phyloP scores from a whole-genome alignment of 2,113 vertebrate genomes.

The Psilopogon haemacephalus region DNA sequence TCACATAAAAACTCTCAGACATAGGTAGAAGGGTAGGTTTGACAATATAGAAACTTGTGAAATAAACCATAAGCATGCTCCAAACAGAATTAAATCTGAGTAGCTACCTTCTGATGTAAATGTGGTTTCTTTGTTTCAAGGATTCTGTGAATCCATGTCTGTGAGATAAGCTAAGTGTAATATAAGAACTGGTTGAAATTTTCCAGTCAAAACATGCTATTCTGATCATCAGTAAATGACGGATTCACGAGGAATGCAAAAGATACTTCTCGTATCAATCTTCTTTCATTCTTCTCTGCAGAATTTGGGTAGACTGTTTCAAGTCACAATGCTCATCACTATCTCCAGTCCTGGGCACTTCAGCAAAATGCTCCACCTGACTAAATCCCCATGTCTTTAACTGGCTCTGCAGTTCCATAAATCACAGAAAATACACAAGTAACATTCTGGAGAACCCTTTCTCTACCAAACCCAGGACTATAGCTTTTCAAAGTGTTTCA shows the following conservation, averaged over 20 bases:
- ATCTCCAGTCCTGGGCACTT: neutral
- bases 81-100: neutral
- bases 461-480: neutral
- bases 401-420: neutral
- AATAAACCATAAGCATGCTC: neutral
- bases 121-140: neutral
- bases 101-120: neutral
- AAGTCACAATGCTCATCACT: neutral
- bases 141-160: neutral
- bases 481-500: neutral
- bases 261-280: neutral
- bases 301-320: neutral
- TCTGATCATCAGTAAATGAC: neutral
- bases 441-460: neutral
- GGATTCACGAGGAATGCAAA: neutral
- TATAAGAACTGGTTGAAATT: neutral
- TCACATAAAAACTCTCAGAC: neutral
- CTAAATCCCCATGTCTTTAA: neutral
- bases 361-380: neutral
- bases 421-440: neutral
- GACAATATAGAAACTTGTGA: neutral
- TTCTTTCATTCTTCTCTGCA: neutral
- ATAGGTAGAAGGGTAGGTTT: neutral
- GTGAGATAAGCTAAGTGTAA: neutral
- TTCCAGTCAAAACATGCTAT: neutral